These are phyloP conservation scores for Pangasius mekongensis DNA, from an alignment of 2,797 vertebrate genomes.

Conservation along the genomic window DNA sequence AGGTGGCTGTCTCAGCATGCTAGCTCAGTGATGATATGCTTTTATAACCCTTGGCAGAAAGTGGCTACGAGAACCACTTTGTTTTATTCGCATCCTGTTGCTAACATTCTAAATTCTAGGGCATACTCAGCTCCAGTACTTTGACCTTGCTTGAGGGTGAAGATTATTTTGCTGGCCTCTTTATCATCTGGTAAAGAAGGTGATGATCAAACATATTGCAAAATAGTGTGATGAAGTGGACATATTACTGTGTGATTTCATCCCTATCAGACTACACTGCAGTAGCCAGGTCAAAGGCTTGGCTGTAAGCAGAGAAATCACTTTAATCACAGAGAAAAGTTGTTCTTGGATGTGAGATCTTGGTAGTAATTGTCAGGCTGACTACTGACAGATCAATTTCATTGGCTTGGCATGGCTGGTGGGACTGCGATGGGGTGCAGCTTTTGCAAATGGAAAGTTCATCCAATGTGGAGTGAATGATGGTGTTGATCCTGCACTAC, in stretches of 20 bases:
- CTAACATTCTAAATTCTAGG: constrained; percentile 7
- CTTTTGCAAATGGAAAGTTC: not conserved
- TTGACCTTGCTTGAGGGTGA: not conserved
- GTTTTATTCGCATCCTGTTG: not conserved
- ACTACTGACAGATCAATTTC: not conserved
- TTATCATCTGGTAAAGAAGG: not conserved
- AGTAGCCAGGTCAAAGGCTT: not conserved
- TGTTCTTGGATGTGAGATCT: not conserved
- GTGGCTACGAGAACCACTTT: not conserved
- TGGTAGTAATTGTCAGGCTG: not conserved
- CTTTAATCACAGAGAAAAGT: not conserved
- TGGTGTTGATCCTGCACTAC: not conserved
- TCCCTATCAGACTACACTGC: not conserved
- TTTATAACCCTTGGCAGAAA: not conserved
- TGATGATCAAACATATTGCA: not conserved
- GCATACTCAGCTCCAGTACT: not conserved
- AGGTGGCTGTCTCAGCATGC: not conserved
- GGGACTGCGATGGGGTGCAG: not conserved
- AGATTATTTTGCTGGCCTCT: not conserved
- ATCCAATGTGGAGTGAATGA: not conserved
- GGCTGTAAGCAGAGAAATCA: not conserved
- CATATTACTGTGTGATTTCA: not conserved
- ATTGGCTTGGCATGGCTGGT: not conserved
- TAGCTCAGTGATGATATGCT: not conserved
- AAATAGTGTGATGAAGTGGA: not conserved